Evolutionary conservation across 2,888 invertebrate species (phyloP).

Genomic region (Melanargia galathea): DNA sequence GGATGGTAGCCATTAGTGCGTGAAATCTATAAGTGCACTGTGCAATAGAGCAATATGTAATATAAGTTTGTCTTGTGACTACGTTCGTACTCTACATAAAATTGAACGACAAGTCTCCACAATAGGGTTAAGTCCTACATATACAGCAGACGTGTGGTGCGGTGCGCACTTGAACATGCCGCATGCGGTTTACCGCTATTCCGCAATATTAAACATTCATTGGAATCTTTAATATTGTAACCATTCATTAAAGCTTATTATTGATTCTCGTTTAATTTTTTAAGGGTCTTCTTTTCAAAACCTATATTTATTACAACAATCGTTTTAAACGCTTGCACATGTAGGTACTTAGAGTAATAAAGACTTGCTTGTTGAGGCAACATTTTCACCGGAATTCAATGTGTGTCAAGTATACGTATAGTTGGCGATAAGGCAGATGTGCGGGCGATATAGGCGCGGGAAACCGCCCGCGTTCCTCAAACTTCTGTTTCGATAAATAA

Average conservation of each 20-base stretch:
- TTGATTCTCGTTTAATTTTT: not conserved
- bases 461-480: too few relatives aligned
- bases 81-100: not conserved
- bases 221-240: not conserved
- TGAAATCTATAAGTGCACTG: not conserved
- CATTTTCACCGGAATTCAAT: too few relatives aligned
- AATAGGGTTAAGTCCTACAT: constrained; percentile 14
- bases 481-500: too few relatives aligned
- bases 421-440: too few relatives aligned
- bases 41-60: not conserved
- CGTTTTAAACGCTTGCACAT: too few relatives aligned
- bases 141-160: constrained; percentile 25
- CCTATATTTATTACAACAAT: too few relatives aligned
- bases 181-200: not conserved
- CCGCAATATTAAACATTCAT: not conserved
- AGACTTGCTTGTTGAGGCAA: too few relatives aligned
- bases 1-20: not conserved
- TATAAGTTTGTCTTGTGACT: not conserved
- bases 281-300: not conserved
- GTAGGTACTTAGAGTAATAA: too few relatives aligned
- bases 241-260: not conserved
- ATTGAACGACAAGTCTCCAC: constrained; percentile 9
- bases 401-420: too few relatives aligned
- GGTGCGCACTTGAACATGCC: constrained; percentile 22
- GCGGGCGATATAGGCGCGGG: too few relatives aligned